These are phyloP conservation scores for Hydrozoanthus tunicans DNA, from an alignment of 64 coral and sea anemone species.

Conservation along the genomic window DNA sequence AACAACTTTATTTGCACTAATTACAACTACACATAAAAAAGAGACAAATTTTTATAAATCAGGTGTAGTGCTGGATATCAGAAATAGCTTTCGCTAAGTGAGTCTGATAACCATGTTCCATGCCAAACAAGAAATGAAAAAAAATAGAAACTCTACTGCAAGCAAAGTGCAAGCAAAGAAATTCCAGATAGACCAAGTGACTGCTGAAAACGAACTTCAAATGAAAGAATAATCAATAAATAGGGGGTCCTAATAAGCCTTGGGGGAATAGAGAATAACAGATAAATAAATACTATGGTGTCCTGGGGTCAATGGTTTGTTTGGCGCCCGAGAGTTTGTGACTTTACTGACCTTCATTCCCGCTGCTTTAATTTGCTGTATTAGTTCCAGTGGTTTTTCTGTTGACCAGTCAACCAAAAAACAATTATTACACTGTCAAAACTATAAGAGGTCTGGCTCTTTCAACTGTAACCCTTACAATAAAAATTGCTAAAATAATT, in stretches of 20 bases:
- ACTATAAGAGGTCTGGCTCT: too few species aligned
- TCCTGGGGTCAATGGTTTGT: too few species aligned
- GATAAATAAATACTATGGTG: too few species aligned
- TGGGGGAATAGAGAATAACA: too few species aligned
- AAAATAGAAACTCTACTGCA: neutral
- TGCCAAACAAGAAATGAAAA: too few species aligned
- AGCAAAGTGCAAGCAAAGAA: slow-evolving; percentile 62
- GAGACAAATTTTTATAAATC: slow-evolving; percentile 36
- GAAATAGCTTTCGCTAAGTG: slow-evolving; percentile 23
- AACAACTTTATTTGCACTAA: neutral
- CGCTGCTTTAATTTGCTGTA: slow-evolving; percentile 89
- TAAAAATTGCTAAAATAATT: too few species aligned
- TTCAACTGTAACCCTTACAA: too few species aligned
- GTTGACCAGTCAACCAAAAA: neutral
- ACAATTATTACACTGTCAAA: too few species aligned
- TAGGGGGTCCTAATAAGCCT: too few species aligned
- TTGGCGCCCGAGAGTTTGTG: too few species aligned
- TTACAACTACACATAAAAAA: slow-evolving; percentile 79
- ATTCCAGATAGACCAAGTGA: slow-evolving; percentile 77
- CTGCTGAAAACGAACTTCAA: slow-evolving; percentile 35
- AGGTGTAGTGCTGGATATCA: neutral
- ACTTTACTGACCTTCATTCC: slow-evolving; percentile 84
- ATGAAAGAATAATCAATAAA: slow-evolving; percentile 5
- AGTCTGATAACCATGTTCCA: too few species aligned
- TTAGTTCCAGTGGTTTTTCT: slow-evolving; percentile 93